Evolutionary conservation across 1,140 invertebrate species (phyloP), one percentile per base, ranked within the genome.

Genomic region (Drosophila pseudoananassae): DNA sequence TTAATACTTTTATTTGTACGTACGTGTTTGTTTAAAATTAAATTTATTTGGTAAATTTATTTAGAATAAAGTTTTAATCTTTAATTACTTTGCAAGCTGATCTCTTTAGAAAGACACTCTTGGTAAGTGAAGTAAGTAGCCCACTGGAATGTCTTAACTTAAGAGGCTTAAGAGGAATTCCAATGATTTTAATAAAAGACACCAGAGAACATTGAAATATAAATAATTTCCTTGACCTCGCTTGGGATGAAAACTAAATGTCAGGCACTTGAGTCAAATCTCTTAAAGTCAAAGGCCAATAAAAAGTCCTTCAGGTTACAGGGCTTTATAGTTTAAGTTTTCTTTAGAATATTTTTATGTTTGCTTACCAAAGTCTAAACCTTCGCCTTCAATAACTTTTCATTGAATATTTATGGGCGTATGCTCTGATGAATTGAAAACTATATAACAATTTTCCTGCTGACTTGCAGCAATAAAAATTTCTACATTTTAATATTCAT

Each of bases 381-480:
- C 15, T 68, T 68, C 51, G 33, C 17, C 33, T 65, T 59, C 12
- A 52, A n/a, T 27, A 68, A 63, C 46, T 75, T 60, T 40, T 8
- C 38, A 55, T 76, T 71, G 59, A 58, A 75, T 65, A 80, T 80
- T 75, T 53, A 80, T 68, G 17, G 23, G 15, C n/a, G 12, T 31
- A 27, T 40, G 40, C 46, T 58, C 71, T 72, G 54, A 64, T 64
- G 59, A 54, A 70, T 64, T 59, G 55, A 29, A 54, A 54, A 61
- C 25, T 33, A 45, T 33, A 56, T 47, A 20, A n/a, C 50, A 63
- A 55, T 63, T 54, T 69, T 68, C 63, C 10, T 56, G 31, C 61
- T 71, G 33, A 76, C 57, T 64, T 40, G 17, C 29, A 61, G 49
- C 45, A 51, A 55, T 27, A 58, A 51, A 52, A 43, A 12, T 25